Evolutionary conservation across 2,113 vertebrate species (phyloP), one percentile per base, ranked within the genome.

Genomic region (Cathartes aura): DNA sequence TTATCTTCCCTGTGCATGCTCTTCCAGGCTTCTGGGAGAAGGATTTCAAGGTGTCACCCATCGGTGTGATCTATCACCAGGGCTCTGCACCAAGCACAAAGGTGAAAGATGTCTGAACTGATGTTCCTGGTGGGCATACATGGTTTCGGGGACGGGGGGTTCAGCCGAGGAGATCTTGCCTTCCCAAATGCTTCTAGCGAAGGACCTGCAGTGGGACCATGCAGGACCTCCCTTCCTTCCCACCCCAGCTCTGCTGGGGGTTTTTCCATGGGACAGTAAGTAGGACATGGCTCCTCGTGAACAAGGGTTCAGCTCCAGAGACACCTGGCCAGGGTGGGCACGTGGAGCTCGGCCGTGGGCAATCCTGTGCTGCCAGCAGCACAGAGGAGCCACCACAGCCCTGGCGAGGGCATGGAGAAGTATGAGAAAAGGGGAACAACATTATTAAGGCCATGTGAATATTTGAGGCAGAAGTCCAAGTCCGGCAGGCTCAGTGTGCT

Each of bases 391-490:
- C 38, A 32, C n/a, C 45, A 14, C 48, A 50, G 30, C 40, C 62
- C 63, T 11, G 27, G 20, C 4, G 67, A 43, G 75, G 48, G 22
- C 11, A 2, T 5, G 63, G 63, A 58, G 55, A 60, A 75, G 23
- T 9, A 24, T 13, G 70, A 70, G 70, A 64, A 55, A 23, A 12
- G 43, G 45, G 68, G 22, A 79, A 64, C 40, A 15, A 59, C 42
- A 32, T 94, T 47, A 55, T 73, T 67, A 52, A 67, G 76, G 42
- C 84, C 91, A 60, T 72, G 73, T 74, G 91, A 80, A 36, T 47
- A 38, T 74, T 32, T 11, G 43, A 66, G 95, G 84, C 78, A 91
- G 64, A 36, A 71, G 52, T 59, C 94, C 87, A 79, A 72, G 74
- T 17, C 19, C 72, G 84, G 70, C 90, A 82, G 76, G 70, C 89